Percentiles rank a stretch among this genome's conserved stretches.
Conservation (phyloP, 92 coral and sea anemone genomes). For the Ricordea florida region DNA sequence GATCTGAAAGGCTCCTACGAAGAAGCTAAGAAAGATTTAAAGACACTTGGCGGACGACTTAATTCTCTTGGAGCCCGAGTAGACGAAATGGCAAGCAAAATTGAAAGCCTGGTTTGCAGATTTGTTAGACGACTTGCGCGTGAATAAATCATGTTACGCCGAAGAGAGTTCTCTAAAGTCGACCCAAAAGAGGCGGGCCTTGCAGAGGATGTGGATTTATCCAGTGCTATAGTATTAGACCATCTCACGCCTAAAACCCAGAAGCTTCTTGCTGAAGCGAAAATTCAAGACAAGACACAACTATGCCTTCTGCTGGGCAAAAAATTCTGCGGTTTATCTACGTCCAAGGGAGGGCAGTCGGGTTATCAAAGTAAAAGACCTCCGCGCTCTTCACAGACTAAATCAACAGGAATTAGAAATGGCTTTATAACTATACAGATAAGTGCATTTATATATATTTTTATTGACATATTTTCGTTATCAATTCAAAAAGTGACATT, state of each 20-base stretch:
- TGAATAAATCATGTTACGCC: slow-evolving; percentile 1
- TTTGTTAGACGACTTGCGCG: neutral
- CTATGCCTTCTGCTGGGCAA: slow-evolving; percentile 8
- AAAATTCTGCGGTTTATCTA: slow-evolving; percentile 16
- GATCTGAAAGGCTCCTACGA: slow-evolving; percentile 15
- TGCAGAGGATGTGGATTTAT: neutral
- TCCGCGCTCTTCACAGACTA: neutral
- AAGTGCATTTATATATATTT: slow-evolving; percentile 7
- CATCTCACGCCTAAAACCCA: slow-evolving; percentile 14
- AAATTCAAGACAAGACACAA: slow-evolving; percentile 13
- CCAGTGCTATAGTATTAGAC: slow-evolving; percentile 6
- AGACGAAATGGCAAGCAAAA: slow-evolving; percentile 15
- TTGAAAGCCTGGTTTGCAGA: neutral
- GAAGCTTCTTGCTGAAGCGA: slow-evolving; percentile 19
- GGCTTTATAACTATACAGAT: slow-evolving; percentile 10
- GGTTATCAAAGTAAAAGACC: slow-evolving; percentile 19
- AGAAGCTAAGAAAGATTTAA: neutral
- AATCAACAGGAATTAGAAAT: slow-evolving; percentile 10
- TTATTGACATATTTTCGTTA: no score
- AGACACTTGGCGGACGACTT: neutral
- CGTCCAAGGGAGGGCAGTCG: slow-evolving; percentile 5
- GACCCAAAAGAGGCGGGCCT: slow-evolving; percentile 1
- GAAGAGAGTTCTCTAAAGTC: slow-evolving; percentile 7
- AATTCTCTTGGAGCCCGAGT: neutral
- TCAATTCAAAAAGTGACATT: no score